A percentile compares a stretch with the other conserved stretches of the same genome.
Evolutionary conservation across 2,888 invertebrate species (phyloP).

Genomic region (Drosophila algonquin): DNA sequence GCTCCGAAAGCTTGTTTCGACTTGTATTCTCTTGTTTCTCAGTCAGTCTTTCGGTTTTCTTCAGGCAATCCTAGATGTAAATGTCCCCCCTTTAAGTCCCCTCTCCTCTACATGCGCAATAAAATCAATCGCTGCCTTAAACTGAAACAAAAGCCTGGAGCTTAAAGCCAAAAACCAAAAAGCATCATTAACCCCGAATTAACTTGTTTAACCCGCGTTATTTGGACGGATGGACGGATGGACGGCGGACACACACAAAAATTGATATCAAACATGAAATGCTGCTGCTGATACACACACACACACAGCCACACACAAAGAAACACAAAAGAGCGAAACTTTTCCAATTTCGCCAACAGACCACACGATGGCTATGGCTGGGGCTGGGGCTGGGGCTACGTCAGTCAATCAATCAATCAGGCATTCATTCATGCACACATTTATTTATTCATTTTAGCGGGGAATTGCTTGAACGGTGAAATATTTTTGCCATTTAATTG

Average conservation of each 20-base stretch:
- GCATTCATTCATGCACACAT: conserved; percentile 64
- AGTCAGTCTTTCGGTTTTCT: neutral
- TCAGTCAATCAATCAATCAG: conserved; percentile 65
- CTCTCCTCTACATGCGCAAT: neutral
- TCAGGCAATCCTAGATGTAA: neutral
- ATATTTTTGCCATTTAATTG: conserved; percentile 74
- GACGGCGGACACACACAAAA: conserved; percentile 3
- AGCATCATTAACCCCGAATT: conserved; percentile 38
- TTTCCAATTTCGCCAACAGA: conserved; percentile 31
- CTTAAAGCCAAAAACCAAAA: conserved; percentile 13
- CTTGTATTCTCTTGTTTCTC: neutral
- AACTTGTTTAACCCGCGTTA: conserved; percentile 41
- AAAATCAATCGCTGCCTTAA: conserved; percentile 1
- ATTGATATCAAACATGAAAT: conserved; percentile 45
- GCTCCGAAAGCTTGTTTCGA: neutral
- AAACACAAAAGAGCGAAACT: conserved; percentile 32
- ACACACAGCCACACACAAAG: neutral
- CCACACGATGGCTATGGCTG: neutral
- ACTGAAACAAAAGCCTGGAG: conserved; percentile 1
- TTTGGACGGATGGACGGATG: neutral
- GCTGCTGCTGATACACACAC: conserved; percentile 25
- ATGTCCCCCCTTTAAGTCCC: no score
- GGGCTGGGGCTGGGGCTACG: neutral
- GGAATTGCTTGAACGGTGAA: conserved; percentile 44
- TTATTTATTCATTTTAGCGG: conserved; percentile 71